These are phyloP conservation scores for Murina feae DNA, from an alignment of 2,113 vertebrate genomes.

Conservation along the genomic window DNA sequence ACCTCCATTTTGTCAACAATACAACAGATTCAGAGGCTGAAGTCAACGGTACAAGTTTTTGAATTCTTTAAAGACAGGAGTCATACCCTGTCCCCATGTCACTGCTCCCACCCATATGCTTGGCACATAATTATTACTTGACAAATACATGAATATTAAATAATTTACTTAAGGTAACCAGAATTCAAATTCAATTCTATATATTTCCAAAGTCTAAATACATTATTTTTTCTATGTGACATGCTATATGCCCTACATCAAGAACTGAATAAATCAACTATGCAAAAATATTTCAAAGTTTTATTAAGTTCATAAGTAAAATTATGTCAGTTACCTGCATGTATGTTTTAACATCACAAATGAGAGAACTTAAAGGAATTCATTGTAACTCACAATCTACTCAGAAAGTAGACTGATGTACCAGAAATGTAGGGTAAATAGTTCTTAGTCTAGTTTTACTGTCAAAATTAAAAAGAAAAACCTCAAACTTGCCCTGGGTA, in stretches of 20 bases:
- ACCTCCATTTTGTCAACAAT: neutral
- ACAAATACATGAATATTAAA: constrained; percentile 7
- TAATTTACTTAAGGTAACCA: neutral
- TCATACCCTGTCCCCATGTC: neutral
- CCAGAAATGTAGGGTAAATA: neutral
- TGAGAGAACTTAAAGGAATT: constrained; percentile 21
- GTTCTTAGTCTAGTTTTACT: neutral
- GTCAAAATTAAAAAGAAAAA: neutral
- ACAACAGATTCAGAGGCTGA: neutral
- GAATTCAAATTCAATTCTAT: constrained; percentile 4
- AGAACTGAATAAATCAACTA: constrained; percentile 5
- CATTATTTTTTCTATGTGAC: neutral
- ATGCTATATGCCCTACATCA: neutral
- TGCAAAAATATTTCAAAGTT: constrained; percentile 30
- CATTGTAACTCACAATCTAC: neutral
- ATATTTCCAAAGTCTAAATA: neutral
- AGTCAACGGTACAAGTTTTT: neutral
- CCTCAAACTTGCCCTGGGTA: too few relatives aligned
- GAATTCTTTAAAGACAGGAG: constrained; percentile 2
- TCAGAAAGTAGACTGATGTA: neutral
- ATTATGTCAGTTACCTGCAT: neutral
- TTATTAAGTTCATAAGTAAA: constrained; percentile 1
- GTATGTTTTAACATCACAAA: constrained; percentile 33
- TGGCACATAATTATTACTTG: neutral
- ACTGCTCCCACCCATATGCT: neutral